Base-by-base conservation (phyloP, 2,888 invertebrate species). In the Boloria euphrosyne region DNA sequence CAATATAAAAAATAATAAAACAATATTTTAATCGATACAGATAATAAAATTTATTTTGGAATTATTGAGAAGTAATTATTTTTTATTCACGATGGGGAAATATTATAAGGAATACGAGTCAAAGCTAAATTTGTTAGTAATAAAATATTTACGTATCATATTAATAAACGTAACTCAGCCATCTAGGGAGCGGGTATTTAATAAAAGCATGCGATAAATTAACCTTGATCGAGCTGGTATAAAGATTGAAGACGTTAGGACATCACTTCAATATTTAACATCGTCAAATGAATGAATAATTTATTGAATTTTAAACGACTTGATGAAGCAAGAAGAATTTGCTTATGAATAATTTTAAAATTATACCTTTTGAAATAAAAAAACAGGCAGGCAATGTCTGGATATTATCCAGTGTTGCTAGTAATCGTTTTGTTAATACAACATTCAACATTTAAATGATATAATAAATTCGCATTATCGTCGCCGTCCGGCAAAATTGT, bases 391-490 rank as follows among this genome's bases (percentile, higher is more conserved):
- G 13, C 16, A 57, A 13, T 7, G 57, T n/a, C 18, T 18, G 44
- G 18, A 46, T 22, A 46, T 46, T 46, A 22, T 57, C 27, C 46
- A 57, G 22, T 46, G 22, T 63, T 50, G 77, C 76, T 76, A 78
- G 75, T 78, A 80, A 82, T 79, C 79, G 81, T 81, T 84, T 80
- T 77, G 84, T 81, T 83, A 82, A 82, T 83, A 81, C 81, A 59
- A 59, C 59, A 57, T 84, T 80, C 79, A 82, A 83, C 84, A 81
- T 86, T 87, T 86, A 88, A 87, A 89, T 86, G 87, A 89, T 88
- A 89, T 84, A 86, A 87, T 90, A 89, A 89, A 89, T 89, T 86
- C 78, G 80, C 79, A 87, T 89, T 88, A 89, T 85, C 89, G 78
- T 82, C 78, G 78, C 79, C 81, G 77, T 77, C 81, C 79, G 79